Evolutionary conservation across 2,797 vertebrate genomes (phyloP).

Genomic region (Cetoscarus ocellatus): DNA sequence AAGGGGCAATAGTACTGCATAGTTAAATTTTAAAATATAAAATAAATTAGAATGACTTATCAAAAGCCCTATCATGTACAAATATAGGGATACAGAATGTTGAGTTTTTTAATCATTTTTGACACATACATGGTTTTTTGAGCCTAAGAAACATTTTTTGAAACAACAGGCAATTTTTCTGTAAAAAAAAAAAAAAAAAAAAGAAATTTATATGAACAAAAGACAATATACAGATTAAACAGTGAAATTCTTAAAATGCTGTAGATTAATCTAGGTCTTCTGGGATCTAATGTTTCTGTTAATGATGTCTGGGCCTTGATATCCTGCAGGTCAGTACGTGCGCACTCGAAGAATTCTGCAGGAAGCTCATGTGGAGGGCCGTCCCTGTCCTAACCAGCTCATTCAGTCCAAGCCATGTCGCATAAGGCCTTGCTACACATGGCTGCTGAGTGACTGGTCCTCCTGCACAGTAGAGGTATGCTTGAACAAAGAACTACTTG

Average conservation of each 20-base stretch:
- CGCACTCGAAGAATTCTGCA: conserved; percentile 89
- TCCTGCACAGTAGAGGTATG: conserved; percentile 90
- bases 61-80: too few species aligned
- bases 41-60: too few species aligned
- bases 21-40: too few species aligned
- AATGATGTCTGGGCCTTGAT: neutral
- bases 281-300: neutral
- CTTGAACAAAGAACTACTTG: neutral
- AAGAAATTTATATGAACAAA: conserved; percentile 5
- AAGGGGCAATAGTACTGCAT: too few species aligned
- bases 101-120: too few species aligned
- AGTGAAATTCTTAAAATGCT: neutral
- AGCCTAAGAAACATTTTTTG: too few species aligned
- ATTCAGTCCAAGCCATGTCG: conserved; percentile 91
- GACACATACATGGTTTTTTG: too few species aligned
- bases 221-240: conserved; percentile 3
- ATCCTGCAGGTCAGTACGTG: conserved; percentile 85
- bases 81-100: too few species aligned
- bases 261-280: neutral
- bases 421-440: conserved; percentile 92
- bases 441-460: conserved; percentile 93
- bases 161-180: too few species aligned
- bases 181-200: too few species aligned
- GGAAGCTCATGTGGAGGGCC: conserved; percentile 89
- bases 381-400: conserved; percentile 90